Percentiles rank a stretch among this genome's conserved stretches.
phyloP scores from a whole-genome alignment of 2,888 invertebrate genomes.

The Mythimna impura region DNA sequence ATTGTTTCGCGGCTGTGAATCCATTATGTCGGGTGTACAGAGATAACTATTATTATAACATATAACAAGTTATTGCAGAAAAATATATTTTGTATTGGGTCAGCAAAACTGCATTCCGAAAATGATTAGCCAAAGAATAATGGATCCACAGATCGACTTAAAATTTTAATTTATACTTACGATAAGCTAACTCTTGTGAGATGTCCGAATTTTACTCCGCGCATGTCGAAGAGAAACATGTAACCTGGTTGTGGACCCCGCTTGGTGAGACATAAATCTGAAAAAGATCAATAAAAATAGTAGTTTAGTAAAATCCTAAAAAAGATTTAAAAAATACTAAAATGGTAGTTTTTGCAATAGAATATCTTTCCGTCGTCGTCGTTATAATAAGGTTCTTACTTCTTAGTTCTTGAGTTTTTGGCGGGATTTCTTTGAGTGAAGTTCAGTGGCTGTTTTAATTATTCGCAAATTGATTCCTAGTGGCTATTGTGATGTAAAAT shows the following conservation, averaged over 20 bases:
- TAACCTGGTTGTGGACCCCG: slow-evolving; percentile 92
- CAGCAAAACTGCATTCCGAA: neutral
- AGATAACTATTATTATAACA: slow-evolving; percentile 2
- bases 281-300: slow-evolving; percentile 56
- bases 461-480: too few relatives aligned
- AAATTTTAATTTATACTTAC: slow-evolving; percentile 75
- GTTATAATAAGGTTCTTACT: too few relatives aligned
- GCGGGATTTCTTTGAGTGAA: too few relatives aligned
- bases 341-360: slow-evolving; percentile 46
- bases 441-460: too few relatives aligned
- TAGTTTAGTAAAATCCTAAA: neutral
- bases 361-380: too few relatives aligned
- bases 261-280: slow-evolving; percentile 90
- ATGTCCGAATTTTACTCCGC: slow-evolving; percentile 91
- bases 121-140: slow-evolving; percentile 11
- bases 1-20: slow-evolving; percentile 37
- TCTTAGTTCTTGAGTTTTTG: too few relatives aligned
- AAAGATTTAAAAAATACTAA: slow-evolving; percentile 20
- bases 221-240: slow-evolving; percentile 93
- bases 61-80: neutral
- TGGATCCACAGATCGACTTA: slow-evolving; percentile 32
- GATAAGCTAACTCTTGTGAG: slow-evolving; percentile 90
- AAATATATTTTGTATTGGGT: neutral
- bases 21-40: slow-evolving; percentile 21
- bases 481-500: too few relatives aligned